These are phyloP conservation scores for Myotis vivesi DNA, from an alignment of 2,797 vertebrate genomes.

Conservation along the genomic window DNA sequence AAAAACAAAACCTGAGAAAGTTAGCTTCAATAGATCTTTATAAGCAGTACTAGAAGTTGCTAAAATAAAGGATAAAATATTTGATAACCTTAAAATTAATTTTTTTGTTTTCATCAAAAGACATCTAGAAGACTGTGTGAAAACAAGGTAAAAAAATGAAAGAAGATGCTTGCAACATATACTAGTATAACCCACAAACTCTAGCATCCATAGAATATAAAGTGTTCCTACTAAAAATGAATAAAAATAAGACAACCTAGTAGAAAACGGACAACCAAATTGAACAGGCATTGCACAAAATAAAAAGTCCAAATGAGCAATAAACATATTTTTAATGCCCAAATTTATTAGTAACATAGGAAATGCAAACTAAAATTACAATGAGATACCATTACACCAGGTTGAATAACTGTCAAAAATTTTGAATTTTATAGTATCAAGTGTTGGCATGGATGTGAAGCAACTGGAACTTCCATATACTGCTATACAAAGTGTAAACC, in stretches of 20 bases:
- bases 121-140: not conserved
- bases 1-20: not conserved
- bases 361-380: not conserved
- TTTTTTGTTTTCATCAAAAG: not conserved
- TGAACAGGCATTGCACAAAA: not conserved
- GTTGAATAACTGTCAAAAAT: not conserved
- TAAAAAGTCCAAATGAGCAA: not conserved
- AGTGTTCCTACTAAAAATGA: not conserved
- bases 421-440: not conserved
- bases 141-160: not conserved
- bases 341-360: not conserved
- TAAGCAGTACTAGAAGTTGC: not conserved
- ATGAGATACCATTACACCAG: not conserved
- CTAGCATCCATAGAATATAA: not conserved
- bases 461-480: not conserved
- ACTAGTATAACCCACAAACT: not conserved
- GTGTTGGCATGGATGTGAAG: not conserved
- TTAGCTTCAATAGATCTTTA: not conserved
- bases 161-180: not conserved
- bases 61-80: not conserved
- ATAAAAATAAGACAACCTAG: not conserved
- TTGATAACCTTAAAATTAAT: not conserved
- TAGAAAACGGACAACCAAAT: not conserved
- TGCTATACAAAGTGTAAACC: not conserved
- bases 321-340: not conserved